These are phyloP conservation scores for Aurelia aurita complex sp. Pacific DNA, from an alignment of 30 jellyfish, hydroid and myxozoan genomes.

Conservation along the genomic window DNA sequence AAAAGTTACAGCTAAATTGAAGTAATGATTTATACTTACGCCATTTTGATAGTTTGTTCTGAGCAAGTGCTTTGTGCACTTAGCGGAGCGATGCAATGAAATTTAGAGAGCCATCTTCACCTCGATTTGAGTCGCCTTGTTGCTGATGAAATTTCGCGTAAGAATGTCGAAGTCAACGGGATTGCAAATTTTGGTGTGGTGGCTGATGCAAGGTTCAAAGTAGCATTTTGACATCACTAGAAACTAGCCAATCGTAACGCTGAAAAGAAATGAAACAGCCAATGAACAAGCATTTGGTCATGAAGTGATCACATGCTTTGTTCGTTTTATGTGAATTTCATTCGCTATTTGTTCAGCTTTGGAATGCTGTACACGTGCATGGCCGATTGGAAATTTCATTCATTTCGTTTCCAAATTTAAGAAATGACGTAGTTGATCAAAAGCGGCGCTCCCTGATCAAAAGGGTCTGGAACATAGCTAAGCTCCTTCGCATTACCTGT, in stretches of 20 bases:
- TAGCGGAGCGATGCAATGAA: constrained; percentile 43
- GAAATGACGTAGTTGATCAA: too few relatives aligned
- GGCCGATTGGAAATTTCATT: too few relatives aligned
- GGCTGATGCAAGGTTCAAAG: constrained; percentile 67
- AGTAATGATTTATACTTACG: constrained; percentile 43
- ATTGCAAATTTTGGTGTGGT: neutral
- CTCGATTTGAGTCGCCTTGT: neutral
- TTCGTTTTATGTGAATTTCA: too few relatives aligned
- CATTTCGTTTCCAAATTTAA: too few relatives aligned
- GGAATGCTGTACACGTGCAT: too few relatives aligned
- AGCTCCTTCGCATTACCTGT: too few relatives aligned
- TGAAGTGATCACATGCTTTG: constrained; percentile 10
- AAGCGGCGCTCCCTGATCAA: too few relatives aligned
- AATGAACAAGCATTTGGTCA: neutral
- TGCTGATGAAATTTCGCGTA: constrained; percentile 54
- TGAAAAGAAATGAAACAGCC: neutral
- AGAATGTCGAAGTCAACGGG: neutral
- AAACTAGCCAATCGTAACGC: neutral
- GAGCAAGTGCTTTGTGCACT: constrained; percentile 82
- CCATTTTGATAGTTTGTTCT: constrained; percentile 62
- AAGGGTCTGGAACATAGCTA: too few relatives aligned
- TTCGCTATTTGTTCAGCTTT: too few relatives aligned
- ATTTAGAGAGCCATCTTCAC: constrained; percentile 55
- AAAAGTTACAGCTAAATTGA: neutral
- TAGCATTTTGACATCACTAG: neutral